Conservation (phyloP, 1,140 invertebrate species). For the Brachionus calyciflorus region DNA sequence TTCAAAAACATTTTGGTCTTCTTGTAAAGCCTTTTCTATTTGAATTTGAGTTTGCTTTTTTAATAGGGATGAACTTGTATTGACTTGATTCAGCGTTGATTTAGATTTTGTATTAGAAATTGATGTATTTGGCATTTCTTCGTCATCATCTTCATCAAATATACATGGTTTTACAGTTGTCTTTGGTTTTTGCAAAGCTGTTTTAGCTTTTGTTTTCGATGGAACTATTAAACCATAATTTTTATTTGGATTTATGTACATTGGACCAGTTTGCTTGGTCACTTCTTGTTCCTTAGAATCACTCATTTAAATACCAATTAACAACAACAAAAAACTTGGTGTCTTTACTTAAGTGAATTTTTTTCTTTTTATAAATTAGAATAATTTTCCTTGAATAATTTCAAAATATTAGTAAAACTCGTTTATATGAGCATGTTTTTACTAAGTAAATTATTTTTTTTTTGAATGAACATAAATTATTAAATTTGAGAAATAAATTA, state of each 20-base stretch:
- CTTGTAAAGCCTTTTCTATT: constrained; percentile 47
- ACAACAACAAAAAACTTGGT: no score
- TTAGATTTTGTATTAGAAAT: neutral
- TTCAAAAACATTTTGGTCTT: constrained; percentile 47
- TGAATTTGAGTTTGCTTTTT: constrained; percentile 43
- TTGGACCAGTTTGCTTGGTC: neutral
- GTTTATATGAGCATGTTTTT: no score
- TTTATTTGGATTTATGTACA: constrained; percentile 39
- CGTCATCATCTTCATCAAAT: constrained; percentile 34
- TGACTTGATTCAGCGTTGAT: neutral
- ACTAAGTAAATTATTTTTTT: no score
- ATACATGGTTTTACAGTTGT: constrained; percentile 1
- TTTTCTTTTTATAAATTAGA: no score
- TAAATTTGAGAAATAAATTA: no score
- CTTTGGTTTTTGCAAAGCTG: neutral
- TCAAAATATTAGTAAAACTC: no score
- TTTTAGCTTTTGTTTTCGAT: neutral
- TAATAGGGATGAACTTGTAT: constrained; percentile 29
- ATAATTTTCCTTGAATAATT: no score
- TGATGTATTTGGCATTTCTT: neutral
- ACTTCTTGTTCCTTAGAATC: neutral
- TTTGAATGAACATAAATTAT: no score
- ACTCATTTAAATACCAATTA: no score
- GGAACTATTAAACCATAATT: constrained; percentile 27
- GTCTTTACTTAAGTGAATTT: no score